Percentiles rank a stretch among this genome's conserved stretches.
Evolutionary conservation across 2,888 invertebrate genomes (phyloP).

Genomic region (Patella ulyssiponensis): DNA sequence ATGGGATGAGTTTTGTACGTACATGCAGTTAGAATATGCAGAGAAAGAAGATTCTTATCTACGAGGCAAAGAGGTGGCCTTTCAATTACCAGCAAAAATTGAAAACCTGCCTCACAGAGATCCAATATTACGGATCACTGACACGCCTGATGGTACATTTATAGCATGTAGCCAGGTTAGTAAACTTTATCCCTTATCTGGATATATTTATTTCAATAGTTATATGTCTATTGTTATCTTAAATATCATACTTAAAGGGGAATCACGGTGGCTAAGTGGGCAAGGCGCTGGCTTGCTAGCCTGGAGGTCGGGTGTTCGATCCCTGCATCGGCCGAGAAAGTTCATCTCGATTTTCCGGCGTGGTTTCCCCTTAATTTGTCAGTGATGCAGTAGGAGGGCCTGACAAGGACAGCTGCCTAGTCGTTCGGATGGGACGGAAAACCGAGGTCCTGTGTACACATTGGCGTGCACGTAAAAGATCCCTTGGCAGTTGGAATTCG

Average conservation of each 20-base stretch:
- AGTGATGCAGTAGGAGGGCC: no score
- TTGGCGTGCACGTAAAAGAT: no score
- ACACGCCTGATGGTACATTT: conserved; percentile 69
- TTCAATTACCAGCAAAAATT: conserved; percentile 69
- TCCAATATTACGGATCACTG: conserved; percentile 66
- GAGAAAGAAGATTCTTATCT: conserved; percentile 72
- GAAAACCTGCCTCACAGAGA: conserved; percentile 69
- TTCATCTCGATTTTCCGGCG: no score
- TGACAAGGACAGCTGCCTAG: no score
- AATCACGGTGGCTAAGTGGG: no score
- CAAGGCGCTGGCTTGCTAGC: no score
- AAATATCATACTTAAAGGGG: background rate
- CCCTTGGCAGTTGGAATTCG: no score
- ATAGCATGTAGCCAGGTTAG: conserved; percentile 68
- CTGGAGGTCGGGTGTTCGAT: no score
- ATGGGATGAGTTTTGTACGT: conserved; percentile 73
- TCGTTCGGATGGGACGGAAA: no score
- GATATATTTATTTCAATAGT: background rate
- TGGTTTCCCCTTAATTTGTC: no score
- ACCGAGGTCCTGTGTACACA: no score
- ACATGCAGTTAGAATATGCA: conserved; percentile 72
- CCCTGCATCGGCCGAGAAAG: no score
- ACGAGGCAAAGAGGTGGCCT: conserved; percentile 67
- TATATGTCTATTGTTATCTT: background rate
- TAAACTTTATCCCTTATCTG: background rate